Evolutionary conservation across 2,888 invertebrate species (phyloP).

Genomic region (Aleiodes testaceus): DNA sequence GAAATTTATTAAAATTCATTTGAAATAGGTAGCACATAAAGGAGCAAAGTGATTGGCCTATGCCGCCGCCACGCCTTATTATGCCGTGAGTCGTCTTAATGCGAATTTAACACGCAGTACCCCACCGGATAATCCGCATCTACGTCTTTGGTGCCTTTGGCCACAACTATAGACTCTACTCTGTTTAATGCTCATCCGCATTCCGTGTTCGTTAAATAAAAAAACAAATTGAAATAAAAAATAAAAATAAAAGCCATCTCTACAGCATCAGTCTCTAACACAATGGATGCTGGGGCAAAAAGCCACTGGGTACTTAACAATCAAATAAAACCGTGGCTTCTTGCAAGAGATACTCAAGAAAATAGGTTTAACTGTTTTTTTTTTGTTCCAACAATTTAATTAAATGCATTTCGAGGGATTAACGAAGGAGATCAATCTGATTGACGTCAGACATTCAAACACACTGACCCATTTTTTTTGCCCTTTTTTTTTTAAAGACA

Average conservation of each 20-base stretch:
- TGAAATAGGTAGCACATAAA: too few relatives aligned
- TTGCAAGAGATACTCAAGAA: conserved; percentile 24
- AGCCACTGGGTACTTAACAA: background rate
- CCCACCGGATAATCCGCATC: conserved; percentile 50
- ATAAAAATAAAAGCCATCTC: too few relatives aligned
- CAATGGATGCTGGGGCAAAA: conserved; percentile 12
- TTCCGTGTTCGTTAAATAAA: conserved; percentile 41
- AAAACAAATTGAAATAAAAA: too few relatives aligned
- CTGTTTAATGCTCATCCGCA: conserved; percentile 44
- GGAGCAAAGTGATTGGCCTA: too few relatives aligned
- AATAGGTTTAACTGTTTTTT: conserved; percentile 25
- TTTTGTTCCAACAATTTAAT: background rate
- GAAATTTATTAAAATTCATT: too few relatives aligned
- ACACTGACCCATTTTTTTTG: too few relatives aligned
- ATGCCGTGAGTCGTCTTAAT: conserved; percentile 55
- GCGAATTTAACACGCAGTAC: conserved; percentile 53
- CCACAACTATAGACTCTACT: too few relatives aligned
- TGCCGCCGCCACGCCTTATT: conserved; percentile 48
- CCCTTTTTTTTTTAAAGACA: too few relatives aligned
- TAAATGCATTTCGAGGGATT: too few relatives aligned
- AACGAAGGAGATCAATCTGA: too few relatives aligned
- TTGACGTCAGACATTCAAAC: too few relatives aligned
- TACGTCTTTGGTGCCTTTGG: conserved; percentile 26
- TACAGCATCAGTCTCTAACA: background rate
- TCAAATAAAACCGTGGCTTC: conserved; percentile 14